These are phyloP conservation scores for Pristionchus entomophagus DNA, from an alignment of 2,888 invertebrate genomes.

Conservation along the genomic window DNA sequence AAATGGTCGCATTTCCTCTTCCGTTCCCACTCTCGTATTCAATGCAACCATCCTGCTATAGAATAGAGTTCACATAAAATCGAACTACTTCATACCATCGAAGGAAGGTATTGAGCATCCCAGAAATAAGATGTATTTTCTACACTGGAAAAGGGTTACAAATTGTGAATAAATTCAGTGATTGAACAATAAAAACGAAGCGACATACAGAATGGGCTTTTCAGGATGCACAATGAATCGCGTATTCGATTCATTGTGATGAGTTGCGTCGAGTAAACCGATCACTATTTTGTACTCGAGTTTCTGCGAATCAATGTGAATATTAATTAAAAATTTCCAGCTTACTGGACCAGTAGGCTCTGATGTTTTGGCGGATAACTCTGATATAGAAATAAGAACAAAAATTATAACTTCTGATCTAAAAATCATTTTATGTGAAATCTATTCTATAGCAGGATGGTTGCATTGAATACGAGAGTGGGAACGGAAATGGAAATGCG, in stretches of 20 bases:
- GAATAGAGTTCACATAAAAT: too few relatives aligned
- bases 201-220: background rate
- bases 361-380: background rate
- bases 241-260: background rate
- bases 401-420: background rate
- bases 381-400: background rate
- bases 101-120: background rate
- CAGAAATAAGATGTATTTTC: background rate
- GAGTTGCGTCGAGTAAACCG: background rate
- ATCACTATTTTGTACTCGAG: slow-evolving; percentile 1
- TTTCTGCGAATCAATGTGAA: background rate
- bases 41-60: too few relatives aligned
- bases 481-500: too few relatives aligned
- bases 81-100: background rate
- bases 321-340: background rate
- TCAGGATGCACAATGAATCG: background rate
- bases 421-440: background rate
- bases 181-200: background rate
- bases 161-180: background rate
- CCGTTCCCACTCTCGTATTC: too few relatives aligned
- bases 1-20: too few relatives aligned
- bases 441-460: too few relatives aligned
- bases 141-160: background rate
- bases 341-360: background rate
- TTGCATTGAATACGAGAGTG: too few relatives aligned